phyloP scores from a whole-genome alignment of 2,113 vertebrate genomes.

The Aepyceros melampus region DNA sequence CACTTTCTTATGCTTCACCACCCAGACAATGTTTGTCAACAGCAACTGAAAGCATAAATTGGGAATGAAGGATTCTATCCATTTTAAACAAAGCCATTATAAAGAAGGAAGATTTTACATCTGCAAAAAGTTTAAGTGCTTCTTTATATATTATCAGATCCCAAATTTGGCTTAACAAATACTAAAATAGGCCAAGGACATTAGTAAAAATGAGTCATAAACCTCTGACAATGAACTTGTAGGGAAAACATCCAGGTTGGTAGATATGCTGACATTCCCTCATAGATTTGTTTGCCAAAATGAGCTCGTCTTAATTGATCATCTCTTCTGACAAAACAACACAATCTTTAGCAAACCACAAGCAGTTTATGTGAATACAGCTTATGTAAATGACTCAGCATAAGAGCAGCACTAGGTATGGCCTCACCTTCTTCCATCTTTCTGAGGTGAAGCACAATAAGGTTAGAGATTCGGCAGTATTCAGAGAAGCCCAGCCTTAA shows the following conservation, averaged over 20 bases:
- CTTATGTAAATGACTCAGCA: not conserved
- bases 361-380: not conserved
- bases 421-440: constrained; percentile 90
- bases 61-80: not conserved
- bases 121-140: not conserved
- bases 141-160: not conserved
- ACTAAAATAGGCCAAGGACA: not conserved
- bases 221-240: not conserved
- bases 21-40: not conserved
- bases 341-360: not conserved
- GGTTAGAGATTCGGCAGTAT: constrained; percentile 94
- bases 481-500: constrained; percentile 92
- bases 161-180: constrained; percentile 6
- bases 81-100: not conserved
- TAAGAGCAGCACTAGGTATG: not conserved
- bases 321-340: not conserved
- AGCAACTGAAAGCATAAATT: constrained; percentile 20
- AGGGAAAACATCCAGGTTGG: not conserved
- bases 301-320: not conserved
- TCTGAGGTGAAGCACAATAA: constrained; percentile 94
- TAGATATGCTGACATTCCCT: not conserved
- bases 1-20: not conserved
- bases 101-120: not conserved
- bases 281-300: not conserved
- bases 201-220: not conserved